Evolutionary conservation across 2,113 vertebrate genomes (phyloP), one percentile per base, ranked within the genome.

Genomic region (Forbesichthys papilliferus): DNA sequence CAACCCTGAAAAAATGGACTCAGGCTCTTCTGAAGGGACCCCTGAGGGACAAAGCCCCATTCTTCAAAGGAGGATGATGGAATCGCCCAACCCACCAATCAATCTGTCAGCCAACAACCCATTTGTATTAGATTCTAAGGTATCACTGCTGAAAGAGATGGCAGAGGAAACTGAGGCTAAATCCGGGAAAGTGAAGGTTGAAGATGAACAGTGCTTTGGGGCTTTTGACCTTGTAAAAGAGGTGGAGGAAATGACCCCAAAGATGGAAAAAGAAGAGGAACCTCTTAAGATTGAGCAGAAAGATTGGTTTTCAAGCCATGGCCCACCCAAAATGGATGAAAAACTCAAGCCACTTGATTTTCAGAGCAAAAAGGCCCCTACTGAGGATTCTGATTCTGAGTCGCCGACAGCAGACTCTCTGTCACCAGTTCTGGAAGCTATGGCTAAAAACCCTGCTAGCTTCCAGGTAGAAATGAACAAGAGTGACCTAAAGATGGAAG

Each of bases 181-280:
- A 78, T 80, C 83, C 1, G 92, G 83, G 66, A 83, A 78, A 4
- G 16, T 6, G 0, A 55, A 79, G 20, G 59, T 57, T 46, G 86
- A 87, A 0, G 82, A 87, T 14, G 92, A 94, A 74, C 91, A 93
- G 66, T 94, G 92, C 82, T 95, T 96, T 67, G 95, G 94, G 13
- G 93, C 95, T 0, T 98, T 97, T 66, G 96, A 98, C 81, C 93
- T 99, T 16, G 94, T 99, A 65, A 98, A 98, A 81, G 96, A 92
- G 80, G 95, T 93, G 0, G 94, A 94, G 33, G 86, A 91, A 70
- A 81, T 81, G 0, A 83, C 75, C 48, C 89, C 94, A 13, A 64
- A 81, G 34, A 93, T 94, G 60, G 70, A 36, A 16, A 86, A 83
- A 1, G 84, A 72, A 18, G 85, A 89, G 51, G 78, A 87, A 27